phyloP scores from a whole-genome alignment of 1,140 invertebrate species.

The Diorhabda carinulata region DNA sequence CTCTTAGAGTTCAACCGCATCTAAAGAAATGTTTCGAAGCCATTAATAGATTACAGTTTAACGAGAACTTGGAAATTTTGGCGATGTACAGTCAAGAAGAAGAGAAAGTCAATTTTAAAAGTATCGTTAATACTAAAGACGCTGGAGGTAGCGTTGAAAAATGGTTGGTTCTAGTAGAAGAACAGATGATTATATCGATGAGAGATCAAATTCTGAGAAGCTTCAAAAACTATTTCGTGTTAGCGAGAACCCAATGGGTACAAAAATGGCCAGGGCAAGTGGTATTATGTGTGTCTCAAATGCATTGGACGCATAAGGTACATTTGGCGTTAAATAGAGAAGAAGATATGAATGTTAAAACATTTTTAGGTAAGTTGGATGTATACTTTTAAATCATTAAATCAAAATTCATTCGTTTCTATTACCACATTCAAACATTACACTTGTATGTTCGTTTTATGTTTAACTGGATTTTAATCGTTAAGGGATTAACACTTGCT shows the following conservation, averaged over 20 bases:
- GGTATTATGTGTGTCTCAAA: constrained; percentile 79
- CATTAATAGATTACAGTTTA: constrained; percentile 69
- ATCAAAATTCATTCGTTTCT: background rate
- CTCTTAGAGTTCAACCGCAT: constrained; percentile 81
- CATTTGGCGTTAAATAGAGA: constrained; percentile 63
- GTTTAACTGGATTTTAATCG: too few species aligned
- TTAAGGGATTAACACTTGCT: too few species aligned
- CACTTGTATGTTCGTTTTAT: too few species aligned
- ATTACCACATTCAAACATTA: too few species aligned
- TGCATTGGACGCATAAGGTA: constrained; percentile 83
- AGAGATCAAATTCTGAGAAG: constrained; percentile 69
- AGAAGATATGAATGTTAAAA: constrained; percentile 52
- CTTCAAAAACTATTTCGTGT: constrained; percentile 64
- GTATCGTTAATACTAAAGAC: constrained; percentile 70
- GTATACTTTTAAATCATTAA: background rate
- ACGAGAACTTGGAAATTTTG: constrained; percentile 71
- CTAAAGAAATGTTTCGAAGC: constrained; percentile 90
- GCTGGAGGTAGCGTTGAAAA: constrained; percentile 88
- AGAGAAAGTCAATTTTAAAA: constrained; percentile 70
- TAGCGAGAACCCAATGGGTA: constrained; percentile 66
- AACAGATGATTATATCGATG: constrained; percentile 75
- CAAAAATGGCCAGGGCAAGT: constrained; percentile 83
- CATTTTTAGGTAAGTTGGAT: constrained; percentile 26
- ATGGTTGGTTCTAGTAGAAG: constrained; percentile 76
- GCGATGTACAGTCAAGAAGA: constrained; percentile 83